phyloP scores from a whole-genome alignment of 2,113 vertebrate genomes.

The Nesogale talazaci region DNA sequence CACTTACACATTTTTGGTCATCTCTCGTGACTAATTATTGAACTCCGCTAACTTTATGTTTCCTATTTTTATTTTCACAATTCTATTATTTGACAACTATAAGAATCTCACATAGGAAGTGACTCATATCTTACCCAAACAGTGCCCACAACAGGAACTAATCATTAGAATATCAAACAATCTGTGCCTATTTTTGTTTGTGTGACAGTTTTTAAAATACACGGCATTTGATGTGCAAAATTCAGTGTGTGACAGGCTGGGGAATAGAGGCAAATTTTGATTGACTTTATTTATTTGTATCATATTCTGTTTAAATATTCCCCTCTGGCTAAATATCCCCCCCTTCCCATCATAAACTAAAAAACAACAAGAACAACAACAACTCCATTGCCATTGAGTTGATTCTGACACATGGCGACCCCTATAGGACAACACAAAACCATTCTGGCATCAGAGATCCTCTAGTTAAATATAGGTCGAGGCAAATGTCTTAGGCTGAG shows the following conservation, averaged over 20 bases:
- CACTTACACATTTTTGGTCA: background rate
- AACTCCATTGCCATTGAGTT: too few species aligned
- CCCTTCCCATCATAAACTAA: background rate
- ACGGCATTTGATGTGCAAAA: background rate
- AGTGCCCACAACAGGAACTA: background rate
- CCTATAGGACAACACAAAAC: too few species aligned
- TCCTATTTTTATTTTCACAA: background rate
- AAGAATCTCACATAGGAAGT: background rate
- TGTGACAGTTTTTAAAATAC: background rate
- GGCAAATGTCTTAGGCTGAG: too few species aligned
- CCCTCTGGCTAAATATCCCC: too few species aligned
- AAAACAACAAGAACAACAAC: too few species aligned
- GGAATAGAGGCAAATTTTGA: background rate
- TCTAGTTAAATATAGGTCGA: too few species aligned
- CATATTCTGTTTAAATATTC: background rate
- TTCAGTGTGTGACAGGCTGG: background rate
- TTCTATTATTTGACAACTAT: background rate
- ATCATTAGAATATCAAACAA: background rate
- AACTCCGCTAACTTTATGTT: background rate
- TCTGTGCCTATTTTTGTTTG: background rate
- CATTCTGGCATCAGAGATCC: too few species aligned
- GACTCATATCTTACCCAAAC: background rate
- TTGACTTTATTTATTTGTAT: background rate
- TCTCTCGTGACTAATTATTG: background rate
- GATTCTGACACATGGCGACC: too few species aligned